These are phyloP conservation scores for Alaudala cheleensis DNA, from an alignment of 2,113 vertebrate genomes.

Conservation along the genomic window DNA sequence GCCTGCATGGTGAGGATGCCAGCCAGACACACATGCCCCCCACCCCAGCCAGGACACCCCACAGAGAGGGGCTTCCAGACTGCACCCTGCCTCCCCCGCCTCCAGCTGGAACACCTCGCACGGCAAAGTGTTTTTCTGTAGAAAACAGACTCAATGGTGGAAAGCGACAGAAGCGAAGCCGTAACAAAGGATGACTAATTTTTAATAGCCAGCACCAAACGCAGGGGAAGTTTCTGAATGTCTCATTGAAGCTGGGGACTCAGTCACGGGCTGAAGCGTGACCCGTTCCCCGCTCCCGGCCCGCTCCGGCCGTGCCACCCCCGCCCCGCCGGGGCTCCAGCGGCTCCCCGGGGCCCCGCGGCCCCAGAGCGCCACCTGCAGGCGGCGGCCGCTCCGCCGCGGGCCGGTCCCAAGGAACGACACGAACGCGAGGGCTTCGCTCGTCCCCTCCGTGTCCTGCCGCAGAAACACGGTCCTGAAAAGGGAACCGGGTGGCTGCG, in stretches of 20 bases:
- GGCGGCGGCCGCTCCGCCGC: background rate
- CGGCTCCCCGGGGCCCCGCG: background rate
- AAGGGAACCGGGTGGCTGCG: fast-evolving
- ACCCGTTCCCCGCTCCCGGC: background rate
- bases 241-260: background rate
- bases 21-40: background rate
- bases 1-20: background rate
- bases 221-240: constrained; percentile 20
- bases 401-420: fast-evolving
- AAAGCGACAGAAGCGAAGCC: constrained; percentile 91
- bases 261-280: background rate
- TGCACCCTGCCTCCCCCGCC: background rate
- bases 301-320: too few species aligned
- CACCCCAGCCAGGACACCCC: background rate
- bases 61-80: background rate
- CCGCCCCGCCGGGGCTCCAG: background rate
- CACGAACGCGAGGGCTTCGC: fast-evolving
- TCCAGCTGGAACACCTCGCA: background rate
- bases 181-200: constrained; percentile 88
- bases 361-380: background rate
- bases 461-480: background rate
- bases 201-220: constrained; percentile 78
- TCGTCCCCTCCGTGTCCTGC: background rate
- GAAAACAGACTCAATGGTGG: constrained; percentile 88
- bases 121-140: constrained; percentile 82